Evolutionary conservation across 2,888 invertebrate species (phyloP).

Genomic region (Mimas tiliae): DNA sequence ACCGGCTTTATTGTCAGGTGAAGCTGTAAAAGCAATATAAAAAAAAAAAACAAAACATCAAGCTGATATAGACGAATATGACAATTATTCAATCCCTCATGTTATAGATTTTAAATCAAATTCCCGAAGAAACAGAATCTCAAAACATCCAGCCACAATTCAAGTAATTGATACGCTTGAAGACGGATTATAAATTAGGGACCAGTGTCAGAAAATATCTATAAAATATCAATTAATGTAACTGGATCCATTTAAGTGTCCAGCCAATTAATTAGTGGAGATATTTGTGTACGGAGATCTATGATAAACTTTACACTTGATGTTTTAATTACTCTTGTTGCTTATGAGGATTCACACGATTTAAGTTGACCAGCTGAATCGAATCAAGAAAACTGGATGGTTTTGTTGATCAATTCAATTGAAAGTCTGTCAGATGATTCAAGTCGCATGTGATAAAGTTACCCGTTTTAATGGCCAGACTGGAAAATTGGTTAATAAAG

Average conservation of each 20-base stretch:
- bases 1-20: too few relatives aligned
- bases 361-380: too few relatives aligned
- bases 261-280: slow-evolving; percentile 5
- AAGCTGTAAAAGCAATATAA: too few relatives aligned
- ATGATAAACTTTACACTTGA: background rate
- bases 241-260: slow-evolving; percentile 9
- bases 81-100: too few relatives aligned
- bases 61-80: too few relatives aligned
- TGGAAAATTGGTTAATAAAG: too few relatives aligned
- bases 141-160: background rate
- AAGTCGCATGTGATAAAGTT: too few relatives aligned
- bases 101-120: background rate
- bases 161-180: background rate
- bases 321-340: slow-evolving; percentile 5
- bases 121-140: background rate
- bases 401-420: too few relatives aligned
- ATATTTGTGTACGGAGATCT: slow-evolving; percentile 13
- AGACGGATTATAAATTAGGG: background rate
- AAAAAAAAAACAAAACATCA: too few relatives aligned
- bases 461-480: too few relatives aligned
- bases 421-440: too few relatives aligned
- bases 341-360: background rate
- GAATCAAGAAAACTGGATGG: too few relatives aligned
- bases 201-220: background rate
- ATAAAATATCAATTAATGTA: slow-evolving; percentile 20